Conservation (phyloP, 1,140 invertebrate species). For the Melanaphis sacchari region DNA sequence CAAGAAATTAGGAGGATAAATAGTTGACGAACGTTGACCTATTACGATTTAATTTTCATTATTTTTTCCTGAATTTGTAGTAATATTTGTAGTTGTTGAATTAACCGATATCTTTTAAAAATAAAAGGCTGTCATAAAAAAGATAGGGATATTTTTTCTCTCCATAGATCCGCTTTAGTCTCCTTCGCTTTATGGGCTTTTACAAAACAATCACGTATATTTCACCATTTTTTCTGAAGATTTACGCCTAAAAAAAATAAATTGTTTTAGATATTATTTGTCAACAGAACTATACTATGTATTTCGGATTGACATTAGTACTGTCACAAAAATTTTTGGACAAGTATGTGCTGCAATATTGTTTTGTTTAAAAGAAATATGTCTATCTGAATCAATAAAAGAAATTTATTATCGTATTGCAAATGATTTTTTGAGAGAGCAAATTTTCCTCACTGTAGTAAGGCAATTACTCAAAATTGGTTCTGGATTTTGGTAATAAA, state of each 20-base stretch:
- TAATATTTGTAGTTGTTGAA: background rate
- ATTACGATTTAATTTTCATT: background rate
- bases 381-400: no score
- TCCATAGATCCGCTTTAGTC: background rate
- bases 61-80: background rate
- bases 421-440: no score
- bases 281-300: no score
- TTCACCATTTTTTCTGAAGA: slow-evolving; percentile 11
- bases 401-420: no score
- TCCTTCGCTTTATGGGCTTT: background rate
- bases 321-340: no score
- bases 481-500: no score
- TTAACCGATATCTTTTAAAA: slow-evolving; percentile 1
- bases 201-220: slow-evolving; percentile 4
- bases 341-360: no score
- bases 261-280: slow-evolving; percentile 10
- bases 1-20: background rate
- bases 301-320: no score
- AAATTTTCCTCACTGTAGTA: no score
- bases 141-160: background rate
- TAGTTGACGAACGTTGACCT: background rate
- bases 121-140: slow-evolving; percentile 9
- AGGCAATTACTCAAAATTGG: no score
- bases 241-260: background rate
- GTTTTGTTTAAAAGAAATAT: no score